Evolutionary conservation across 2,797 vertebrate genomes (phyloP), one percentile per base, ranked within the genome.

Genomic region (Diceros bicornis): DNA sequence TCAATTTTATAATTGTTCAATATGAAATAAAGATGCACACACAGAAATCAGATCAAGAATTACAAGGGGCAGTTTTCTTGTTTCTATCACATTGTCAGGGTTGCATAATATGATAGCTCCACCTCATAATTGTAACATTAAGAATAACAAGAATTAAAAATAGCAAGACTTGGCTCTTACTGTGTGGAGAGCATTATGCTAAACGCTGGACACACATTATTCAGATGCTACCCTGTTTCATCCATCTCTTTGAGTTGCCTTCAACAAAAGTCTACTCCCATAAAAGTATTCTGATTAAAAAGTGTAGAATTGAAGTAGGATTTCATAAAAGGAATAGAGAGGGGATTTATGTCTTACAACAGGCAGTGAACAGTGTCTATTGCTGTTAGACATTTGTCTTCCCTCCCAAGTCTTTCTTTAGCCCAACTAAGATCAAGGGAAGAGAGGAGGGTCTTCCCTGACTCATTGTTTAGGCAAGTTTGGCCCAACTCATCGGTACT

Each of bases 1-100:
- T 95, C 57, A 78, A 21, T 85, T 95, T 84, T 75, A 66, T 32
- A 86, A 71, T 72, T 84, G 66, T 62, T 91, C 23, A 79, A 16
- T 23, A 74, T 44, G n/a, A 95, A 81, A 47, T 61, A 50, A 61
- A 57, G 32, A 78, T 50, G 12, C 3, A 72, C 11, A 77, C 5
- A 25, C 2, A 47, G 34, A 86, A 87, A 87, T 4, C 59, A 59
- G 62, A 64, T 77, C 17, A 72, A 96, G 41, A 52, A 91, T 61
- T 57, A 88, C 7, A 84, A 77, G 11, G 17, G 21, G 75, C 7
- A 61, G 32, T 71, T 94, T 94, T 75, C 50, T 77, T 69, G 2
- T 74, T 71, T 94, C 25, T 91, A 47, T 59, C 37, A 29, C 20
- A 78, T 50, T 50, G 14, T n/a, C 66, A 86, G 77, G 68, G 41